These are phyloP conservation scores for Intellagama lesueurii DNA, from an alignment of 2,797 vertebrate genomes.

Conservation along the genomic window DNA sequence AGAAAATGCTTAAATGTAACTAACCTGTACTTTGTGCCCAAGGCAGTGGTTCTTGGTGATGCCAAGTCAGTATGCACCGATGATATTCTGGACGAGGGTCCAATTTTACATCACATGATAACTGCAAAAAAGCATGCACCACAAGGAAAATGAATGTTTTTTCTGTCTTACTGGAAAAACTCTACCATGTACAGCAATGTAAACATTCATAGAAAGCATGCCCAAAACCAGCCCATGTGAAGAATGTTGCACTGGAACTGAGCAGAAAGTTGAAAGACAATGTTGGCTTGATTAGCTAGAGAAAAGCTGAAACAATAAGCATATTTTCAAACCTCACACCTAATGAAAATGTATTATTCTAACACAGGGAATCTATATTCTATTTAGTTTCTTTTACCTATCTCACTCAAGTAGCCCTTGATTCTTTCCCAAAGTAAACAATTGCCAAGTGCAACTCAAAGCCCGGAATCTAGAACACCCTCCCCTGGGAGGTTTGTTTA, in stretches of 20 bases:
- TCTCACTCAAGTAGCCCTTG: not conserved
- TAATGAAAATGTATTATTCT: not conserved
- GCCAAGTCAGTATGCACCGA: slow-evolving; percentile 98
- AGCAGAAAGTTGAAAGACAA: not conserved
- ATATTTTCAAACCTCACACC: not conserved
- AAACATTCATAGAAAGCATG: not conserved
- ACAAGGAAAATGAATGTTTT: slow-evolving; percentile 42
- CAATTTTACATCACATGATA: slow-evolving; percentile 97
- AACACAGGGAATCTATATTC: not conserved
- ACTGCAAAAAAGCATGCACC: slow-evolving; percentile 75
- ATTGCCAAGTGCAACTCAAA: not conserved
- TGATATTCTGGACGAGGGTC: slow-evolving; percentile 98
- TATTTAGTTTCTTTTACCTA: not conserved
- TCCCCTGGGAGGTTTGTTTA: too few species aligned
- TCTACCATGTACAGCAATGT: not conserved
- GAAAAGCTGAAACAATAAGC: not conserved
- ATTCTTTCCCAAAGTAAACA: not conserved
- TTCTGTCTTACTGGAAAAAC: not conserved
- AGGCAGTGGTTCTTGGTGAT: slow-evolving; percentile 98
- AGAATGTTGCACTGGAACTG: not conserved
- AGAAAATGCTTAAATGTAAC: slow-evolving; percentile 48
- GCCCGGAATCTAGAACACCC: too few species aligned
- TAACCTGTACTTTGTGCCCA: slow-evolving; percentile 99
- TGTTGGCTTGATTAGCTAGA: not conserved
- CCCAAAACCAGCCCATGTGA: not conserved